Evolutionary conservation across 2,888 invertebrate species (phyloP).

Genomic region (Chymomyza amoena): DNA sequence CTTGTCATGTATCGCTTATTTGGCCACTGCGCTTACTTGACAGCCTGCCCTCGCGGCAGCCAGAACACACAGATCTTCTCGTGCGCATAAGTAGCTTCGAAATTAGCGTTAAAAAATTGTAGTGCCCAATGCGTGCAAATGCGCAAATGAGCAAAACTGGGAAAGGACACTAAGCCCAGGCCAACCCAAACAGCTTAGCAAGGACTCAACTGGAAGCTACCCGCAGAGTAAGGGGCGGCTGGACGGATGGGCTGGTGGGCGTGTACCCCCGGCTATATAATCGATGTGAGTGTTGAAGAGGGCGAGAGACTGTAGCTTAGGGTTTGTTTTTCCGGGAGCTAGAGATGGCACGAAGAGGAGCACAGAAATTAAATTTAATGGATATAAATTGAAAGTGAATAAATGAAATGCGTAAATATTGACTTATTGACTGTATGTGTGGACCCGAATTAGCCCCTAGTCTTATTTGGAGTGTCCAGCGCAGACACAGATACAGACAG

Average conservation of each 20-base stretch:
- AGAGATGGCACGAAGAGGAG: background rate
- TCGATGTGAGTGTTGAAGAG: no score
- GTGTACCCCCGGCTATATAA: no score
- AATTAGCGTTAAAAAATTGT: conserved; percentile 63
- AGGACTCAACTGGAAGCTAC: background rate
- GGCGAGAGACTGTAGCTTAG: conserved; percentile 18
- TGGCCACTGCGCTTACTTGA: no score
- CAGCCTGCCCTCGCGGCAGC: no score
- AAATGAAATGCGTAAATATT: conserved; percentile 71
- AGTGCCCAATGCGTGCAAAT: conserved; percentile 37
- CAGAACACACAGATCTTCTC: conserved; percentile 33
- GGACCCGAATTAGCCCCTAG: background rate
- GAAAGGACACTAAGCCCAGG: background rate
- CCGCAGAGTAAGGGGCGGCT: background rate
- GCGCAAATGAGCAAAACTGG: conserved; percentile 43
- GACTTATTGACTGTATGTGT: conserved; percentile 52
- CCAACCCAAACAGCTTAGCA: background rate
- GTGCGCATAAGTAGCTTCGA: conserved; percentile 65
- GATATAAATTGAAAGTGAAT: conserved; percentile 69
- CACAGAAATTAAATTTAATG: conserved; percentile 65
- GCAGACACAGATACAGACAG: no score
- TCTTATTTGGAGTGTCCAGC: background rate
- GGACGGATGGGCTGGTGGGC: no score
- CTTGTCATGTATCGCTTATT: no score
- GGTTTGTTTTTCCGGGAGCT: no score